Base-by-base conservation (phyloP, 2,888 invertebrate species). In the Empis stercorea region DNA sequence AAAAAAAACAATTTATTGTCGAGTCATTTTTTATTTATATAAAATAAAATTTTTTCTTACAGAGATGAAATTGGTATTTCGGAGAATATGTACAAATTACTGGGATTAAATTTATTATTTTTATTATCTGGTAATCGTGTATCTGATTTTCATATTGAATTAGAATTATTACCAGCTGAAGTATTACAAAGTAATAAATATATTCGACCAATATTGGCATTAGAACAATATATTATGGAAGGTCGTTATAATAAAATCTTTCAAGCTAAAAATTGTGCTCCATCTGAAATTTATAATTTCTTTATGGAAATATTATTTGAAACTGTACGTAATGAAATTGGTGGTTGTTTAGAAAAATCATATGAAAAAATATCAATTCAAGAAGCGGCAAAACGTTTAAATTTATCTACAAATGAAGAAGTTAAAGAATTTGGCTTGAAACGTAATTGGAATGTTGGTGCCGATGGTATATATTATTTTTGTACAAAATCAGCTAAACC, bases 191-290 rank as follows among this genome's bases (percentile, higher is more conserved):
- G 81, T 44, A 95, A 97, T 65, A 83, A 91, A 15, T 99, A 93
- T 66, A 93, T 99, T 48, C 79, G 84, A 52, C 94, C 96, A 62
- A 95, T 97, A 0, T 76, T 99, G 11, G 89, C 92, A 10, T 76
- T 99, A 61, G 99, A 99, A 61, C 99, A 99, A 66, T 96, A 94
- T 67, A 76, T 99, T 46, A 99, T 99, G 96, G 99, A 99, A 68
- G 99, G 99, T 43, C 92, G 94, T 56, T 99, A 99, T 65, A 97
- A 99, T 66, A 99, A 99, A 71, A 88, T 93, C 47, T 93, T 93
- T 63, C 75, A 91, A 56, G 91, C 91, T 2, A 88, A 91, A 70
- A 92, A 87, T 20, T 94, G 93, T 69, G 95, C 97, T 6, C 97
- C 99, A 50, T 92, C 96, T 1, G 87, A 88, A 52, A 88, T 86